Conservation (phyloP, 2,888 invertebrate species). For the Sesia bembeciformis region DNA sequence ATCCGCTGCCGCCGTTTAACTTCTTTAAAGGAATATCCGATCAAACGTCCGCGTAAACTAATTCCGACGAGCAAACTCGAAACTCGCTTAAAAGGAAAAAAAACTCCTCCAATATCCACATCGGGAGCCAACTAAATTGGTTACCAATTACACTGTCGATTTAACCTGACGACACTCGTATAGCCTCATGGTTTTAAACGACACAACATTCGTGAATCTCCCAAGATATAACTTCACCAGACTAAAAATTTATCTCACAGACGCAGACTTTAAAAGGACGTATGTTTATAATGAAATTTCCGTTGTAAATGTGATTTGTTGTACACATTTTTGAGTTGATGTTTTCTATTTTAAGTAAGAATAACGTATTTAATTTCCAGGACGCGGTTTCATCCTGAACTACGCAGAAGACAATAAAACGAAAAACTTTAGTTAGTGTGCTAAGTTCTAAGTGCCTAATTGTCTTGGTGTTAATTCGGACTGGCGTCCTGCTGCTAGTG, state of each 20-base stretch:
- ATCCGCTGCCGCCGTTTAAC: conserved; percentile 43
- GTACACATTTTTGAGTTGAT: too few relatives aligned
- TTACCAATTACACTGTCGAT: conserved; percentile 60
- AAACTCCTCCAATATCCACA: conserved; percentile 43
- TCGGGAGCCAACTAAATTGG: conserved; percentile 50
- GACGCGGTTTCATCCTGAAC: conserved; percentile 63
- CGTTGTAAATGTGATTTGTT: too few relatives aligned
- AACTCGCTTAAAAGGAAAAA: conserved; percentile 51
- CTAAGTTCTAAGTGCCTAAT: conserved; percentile 45
- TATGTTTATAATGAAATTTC: too few relatives aligned
- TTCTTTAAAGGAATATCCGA: conserved; percentile 68
- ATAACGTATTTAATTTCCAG: conserved; percentile 54
- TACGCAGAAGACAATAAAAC: conserved; percentile 50
- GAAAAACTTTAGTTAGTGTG: conserved; percentile 41
- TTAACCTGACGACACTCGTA: conserved; percentile 22
- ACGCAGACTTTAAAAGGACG: too few relatives aligned
- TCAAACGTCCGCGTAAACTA: conserved; percentile 69
- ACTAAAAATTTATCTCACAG: too few relatives aligned
- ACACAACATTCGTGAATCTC: neutral
- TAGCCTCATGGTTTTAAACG: conserved; percentile 1
- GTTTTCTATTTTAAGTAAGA: neutral
- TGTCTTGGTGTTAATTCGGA: conserved; percentile 34
- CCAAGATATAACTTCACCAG: too few relatives aligned
- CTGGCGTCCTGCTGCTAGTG: conserved; percentile 33
- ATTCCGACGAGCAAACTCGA: conserved; percentile 64